These are phyloP conservation scores for Microcebus griseorufus DNA, from an alignment of 2,113 vertebrate species.

Conservation along the genomic window DNA sequence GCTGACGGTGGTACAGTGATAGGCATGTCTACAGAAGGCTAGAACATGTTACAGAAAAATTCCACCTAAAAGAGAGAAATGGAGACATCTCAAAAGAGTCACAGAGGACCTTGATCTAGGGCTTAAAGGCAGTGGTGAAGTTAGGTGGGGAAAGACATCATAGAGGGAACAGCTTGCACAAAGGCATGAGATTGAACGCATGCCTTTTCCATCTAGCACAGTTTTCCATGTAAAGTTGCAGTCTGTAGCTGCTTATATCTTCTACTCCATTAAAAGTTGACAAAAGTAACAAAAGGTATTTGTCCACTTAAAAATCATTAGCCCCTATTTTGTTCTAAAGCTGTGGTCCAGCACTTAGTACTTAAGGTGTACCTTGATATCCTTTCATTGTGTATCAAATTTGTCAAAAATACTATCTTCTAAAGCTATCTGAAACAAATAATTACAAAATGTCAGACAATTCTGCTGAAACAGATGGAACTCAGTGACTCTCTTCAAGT, in stretches of 20 bases:
- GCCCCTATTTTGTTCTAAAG: neutral
- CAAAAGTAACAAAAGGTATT: neutral
- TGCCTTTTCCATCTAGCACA: neutral
- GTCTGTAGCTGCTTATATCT: neutral
- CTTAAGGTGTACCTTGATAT: neutral
- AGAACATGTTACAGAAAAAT: neutral
- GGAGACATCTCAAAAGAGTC: neutral
- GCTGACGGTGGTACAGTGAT: neutral
- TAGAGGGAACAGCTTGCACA: neutral
- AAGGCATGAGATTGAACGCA: neutral
- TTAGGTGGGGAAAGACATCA: neutral
- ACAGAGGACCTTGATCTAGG: neutral
- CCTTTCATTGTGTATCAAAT: neutral
- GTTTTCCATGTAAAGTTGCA: neutral
- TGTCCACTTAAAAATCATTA: neutral
- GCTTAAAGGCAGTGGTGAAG: neutral
- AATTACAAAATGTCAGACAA: neutral
- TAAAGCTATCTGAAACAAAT: neutral
- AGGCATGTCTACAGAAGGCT: neutral
- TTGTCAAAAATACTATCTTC: neutral
- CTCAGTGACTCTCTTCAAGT: neutral
- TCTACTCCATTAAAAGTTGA: neutral
- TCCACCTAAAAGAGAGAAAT: neutral
- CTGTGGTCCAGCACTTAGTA: neutral
- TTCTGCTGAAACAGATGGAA: neutral